Percentiles rank a stretch among this genome's conserved stretches.
phyloP scores from a whole-genome alignment of 2,888 invertebrate genomes.

The Diplazon laetatorius region DNA sequence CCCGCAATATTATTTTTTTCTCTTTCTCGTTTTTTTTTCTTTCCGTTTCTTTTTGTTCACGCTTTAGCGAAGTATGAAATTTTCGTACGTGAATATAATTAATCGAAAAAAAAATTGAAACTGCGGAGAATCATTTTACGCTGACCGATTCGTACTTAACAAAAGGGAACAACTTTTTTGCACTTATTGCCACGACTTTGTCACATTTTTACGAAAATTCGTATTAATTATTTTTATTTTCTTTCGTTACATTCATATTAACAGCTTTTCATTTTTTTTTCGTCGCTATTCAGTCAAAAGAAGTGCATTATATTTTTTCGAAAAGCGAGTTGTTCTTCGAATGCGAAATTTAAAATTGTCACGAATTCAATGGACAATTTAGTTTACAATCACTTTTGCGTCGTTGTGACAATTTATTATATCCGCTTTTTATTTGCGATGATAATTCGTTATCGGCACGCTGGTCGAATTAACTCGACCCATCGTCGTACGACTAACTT shows the following conservation, averaged over 20 bases:
- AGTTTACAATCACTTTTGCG: no score
- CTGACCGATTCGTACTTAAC: slow-evolving; percentile 11
- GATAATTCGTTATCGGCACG: not conserved
- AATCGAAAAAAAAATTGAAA: slow-evolving; percentile 1
- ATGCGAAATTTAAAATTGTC: no score
- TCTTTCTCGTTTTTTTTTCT: not conserved
- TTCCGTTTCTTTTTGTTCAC: not conserved
- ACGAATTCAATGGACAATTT: no score
- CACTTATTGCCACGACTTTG: not conserved
- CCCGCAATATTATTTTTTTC: slow-evolving; percentile 10
- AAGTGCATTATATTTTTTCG: no score
- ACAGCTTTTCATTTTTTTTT: no score
- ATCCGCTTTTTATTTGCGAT: no score
- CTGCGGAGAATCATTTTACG: not conserved
- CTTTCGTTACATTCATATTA: no score
- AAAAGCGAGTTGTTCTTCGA: no score
- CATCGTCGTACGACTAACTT: not conserved
- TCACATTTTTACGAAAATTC: not conserved
- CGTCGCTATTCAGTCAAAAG: no score
- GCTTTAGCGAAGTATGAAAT: not conserved
- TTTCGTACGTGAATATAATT: not conserved
- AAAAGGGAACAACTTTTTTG: not conserved
- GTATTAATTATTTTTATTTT: not conserved
- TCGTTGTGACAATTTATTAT: no score
- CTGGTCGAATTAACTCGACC: not conserved